Evolutionary conservation across 2,888 invertebrate species (phyloP), one percentile per base, ranked within the genome.

Genomic region (Caenorhabditis sp.): DNA sequence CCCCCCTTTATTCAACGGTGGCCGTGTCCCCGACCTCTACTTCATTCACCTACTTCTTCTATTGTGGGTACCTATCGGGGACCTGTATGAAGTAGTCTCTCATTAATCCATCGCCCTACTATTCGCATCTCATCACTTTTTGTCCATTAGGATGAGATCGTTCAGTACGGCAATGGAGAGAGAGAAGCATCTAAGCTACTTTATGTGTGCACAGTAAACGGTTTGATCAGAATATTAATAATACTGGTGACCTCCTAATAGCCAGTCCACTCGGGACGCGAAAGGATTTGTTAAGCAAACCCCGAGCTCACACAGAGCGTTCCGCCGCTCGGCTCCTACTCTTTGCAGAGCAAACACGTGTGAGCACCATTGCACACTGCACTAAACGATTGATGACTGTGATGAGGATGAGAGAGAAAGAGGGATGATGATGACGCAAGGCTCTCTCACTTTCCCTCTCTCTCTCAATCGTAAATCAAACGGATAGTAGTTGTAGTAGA

Each of bases 141-240:
- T 9, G 35, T 32, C 52, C 50, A 24, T 0, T 15, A 27, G 43
- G 68, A 68, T 68, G 68, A 68, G 68, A 68, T 68, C 68, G 68
- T 68, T 68, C 68, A 68, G 68, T 68, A 68, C 68, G 68, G 68
- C 68, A 68, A 68, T 68, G 68, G 68, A 68, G 30, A 59, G 48
- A 59, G 52, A 58, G 55, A 30, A 30, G 6, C 9, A 7, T 35
- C 11, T 35, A 35, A n/a, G n/a, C n/a, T n/a, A n/a, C n/a, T 35
- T 9, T 7, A 2, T 35, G 35, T 35, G 35, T 35, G 35, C 35
- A 9, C 35, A 35, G 48, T 30, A 32, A 9, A 20, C n/a, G 45
- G 37, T 46, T 15, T 48, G 48, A 17, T 37, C 48, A 48, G 37
- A 61, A 48, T 48, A 13, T 2, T 35, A 13, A 35, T 3, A 13